These are phyloP conservation scores for Crambe crambe DNA, from an alignment of 37 sponge, comb jelly and placozoan species.

Conservation along the genomic window DNA sequence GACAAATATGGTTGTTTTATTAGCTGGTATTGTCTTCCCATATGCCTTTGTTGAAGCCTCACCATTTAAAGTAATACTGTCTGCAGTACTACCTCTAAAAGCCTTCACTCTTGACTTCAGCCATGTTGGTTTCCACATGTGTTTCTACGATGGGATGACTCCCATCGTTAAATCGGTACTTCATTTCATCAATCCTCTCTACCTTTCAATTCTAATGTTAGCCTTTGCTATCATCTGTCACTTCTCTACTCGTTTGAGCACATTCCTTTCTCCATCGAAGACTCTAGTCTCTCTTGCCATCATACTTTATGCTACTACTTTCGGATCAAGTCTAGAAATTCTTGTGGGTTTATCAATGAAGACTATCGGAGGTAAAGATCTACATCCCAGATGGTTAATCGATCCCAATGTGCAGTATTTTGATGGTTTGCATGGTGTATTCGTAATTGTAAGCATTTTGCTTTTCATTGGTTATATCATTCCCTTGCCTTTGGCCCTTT, in stretches of 20 bases:
- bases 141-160: slow-evolving; percentile 58
- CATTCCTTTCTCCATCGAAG: slow-evolving; percentile 19
- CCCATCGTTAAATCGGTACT: slow-evolving; percentile 25
- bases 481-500: slow-evolving; percentile 28
- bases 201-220: slow-evolving; percentile 41
- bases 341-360: not conserved
- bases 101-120: slow-evolving; percentile 30
- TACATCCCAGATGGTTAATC: slow-evolving; percentile 20
- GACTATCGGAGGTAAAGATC: not conserved
- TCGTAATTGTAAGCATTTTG: not conserved
- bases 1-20: slow-evolving; percentile 33
- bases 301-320: slow-evolving; percentile 25
- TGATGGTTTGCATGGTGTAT: slow-evolving; percentile 24
- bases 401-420: slow-evolving; percentile 52
- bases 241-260: not conserved
- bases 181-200: slow-evolving; percentile 42
- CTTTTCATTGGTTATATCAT: slow-evolving; percentile 37
- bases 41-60: too few relatives aligned
- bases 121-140: slow-evolving; percentile 32
- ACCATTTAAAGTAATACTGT: too few relatives aligned
- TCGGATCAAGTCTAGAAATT: slow-evolving; percentile 25
- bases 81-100: not conserved
- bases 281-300: slow-evolving; percentile 39
- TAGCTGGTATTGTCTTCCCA: slow-evolving; percentile 20
- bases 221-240: slow-evolving; percentile 6